Base-by-base conservation (phyloP, 2,113 vertebrate species). In the Proteles cristata region DNA sequence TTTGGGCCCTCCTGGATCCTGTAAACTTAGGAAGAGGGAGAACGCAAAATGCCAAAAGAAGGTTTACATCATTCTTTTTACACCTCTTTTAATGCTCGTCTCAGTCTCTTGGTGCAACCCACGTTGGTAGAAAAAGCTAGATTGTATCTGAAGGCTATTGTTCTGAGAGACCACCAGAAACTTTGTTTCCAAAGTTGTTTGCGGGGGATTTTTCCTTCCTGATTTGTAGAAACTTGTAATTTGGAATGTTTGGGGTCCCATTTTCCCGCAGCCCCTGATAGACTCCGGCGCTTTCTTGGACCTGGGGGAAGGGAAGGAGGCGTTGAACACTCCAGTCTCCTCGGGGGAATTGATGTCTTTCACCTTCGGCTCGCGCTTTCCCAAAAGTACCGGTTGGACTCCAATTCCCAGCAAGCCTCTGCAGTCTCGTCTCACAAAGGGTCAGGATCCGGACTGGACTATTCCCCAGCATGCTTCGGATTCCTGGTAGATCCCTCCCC, bases 391-490 rank as follows among this genome's bases (percentile, higher is more conserved):
- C 43, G 2, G 7, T 1, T 58, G 61, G 53, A 96, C 77, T 87
- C 16, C 76, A 77, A 19, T 95, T 97, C 77, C 93, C 85, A 1
- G 45, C 7, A 71, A 96, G n/a, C 45, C 31, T 83, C 55, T 19
- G 76, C 11, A 82, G 6, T 15, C 35, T 48, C 12, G 4, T 26
- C 31, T 90, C 45, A 93, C 39, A 73, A 69, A 92, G 65, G 28
- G 87, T 85, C 66, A 50, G 80, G 16, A 58, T 48, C 43, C 11
- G 7, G 61, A 68, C 25, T n/a, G 79, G 53, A 68, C 31, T 80
- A 16, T 21, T 80, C 55, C 91, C 96, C 94, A 97, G 87, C 66
- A 90, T 77, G 86, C 96, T 84, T 94, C 61, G 53, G 55, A 66
- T 48, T 89, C 43, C 5, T 16, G 8, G 43, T 88, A n/a, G 82